These are phyloP conservation scores for Alentia gelatinosa DNA, from an alignment of 2,888 invertebrate genomes.

Conservation along the genomic window DNA sequence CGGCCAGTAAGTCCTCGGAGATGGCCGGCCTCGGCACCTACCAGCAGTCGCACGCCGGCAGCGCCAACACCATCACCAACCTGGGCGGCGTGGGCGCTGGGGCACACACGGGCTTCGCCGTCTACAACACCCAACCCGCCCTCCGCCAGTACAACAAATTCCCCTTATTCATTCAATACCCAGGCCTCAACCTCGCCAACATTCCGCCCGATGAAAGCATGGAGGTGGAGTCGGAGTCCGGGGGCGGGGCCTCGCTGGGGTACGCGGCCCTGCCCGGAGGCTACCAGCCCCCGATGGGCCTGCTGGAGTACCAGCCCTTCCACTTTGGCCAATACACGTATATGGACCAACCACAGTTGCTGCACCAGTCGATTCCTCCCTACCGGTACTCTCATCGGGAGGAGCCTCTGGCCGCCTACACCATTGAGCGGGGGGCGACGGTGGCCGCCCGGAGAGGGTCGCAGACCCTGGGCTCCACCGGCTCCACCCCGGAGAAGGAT, in stretches of 20 bases:
- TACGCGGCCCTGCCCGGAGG: not conserved
- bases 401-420: not conserved
- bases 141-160: slow-evolving; percentile 26
- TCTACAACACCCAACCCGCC: not conserved
- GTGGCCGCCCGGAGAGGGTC: not conserved
- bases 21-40: not conserved
- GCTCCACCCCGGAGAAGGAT: slow-evolving; percentile 51
- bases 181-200: slow-evolving; percentile 55
- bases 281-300: not conserved
- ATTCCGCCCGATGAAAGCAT: slow-evolving; percentile 50
- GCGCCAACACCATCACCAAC: not conserved
- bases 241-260: not conserved
- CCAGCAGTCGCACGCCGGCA: not conserved
- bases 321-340: not conserved
- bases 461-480: slow-evolving; percentile 45
- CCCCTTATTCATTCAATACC: slow-evolving; percentile 33
- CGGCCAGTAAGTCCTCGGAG: not conserved
- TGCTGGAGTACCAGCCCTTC: slow-evolving; percentile 30
- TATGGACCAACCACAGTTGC: not conserved
- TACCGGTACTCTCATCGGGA: not conserved
- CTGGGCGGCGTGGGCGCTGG: not conserved
- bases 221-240: slow-evolving; percentile 48
- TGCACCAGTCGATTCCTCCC: not conserved
- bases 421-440: not conserved
- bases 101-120: not conserved